Conservation (phyloP, 2,888 invertebrate genomes). For the Leptopilina myrica region DNA sequence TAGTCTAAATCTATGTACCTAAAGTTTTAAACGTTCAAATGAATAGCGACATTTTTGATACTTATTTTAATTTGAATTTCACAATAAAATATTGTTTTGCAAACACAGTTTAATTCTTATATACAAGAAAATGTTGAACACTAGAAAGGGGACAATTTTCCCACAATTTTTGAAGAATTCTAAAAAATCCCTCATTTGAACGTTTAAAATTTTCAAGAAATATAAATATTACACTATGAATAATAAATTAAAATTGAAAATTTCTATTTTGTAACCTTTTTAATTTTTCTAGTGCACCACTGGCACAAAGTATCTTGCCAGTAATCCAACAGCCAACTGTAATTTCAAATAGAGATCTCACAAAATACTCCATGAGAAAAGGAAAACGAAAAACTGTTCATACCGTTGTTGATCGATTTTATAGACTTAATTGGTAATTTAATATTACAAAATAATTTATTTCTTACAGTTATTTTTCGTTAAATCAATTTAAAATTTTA, state of each 20-base stretch:
- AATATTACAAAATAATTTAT: neutral
- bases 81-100: too few relatives aligned
- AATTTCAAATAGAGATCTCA: conserved; percentile 79
- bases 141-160: too few relatives aligned
- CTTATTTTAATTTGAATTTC: too few relatives aligned
- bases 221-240: neutral
- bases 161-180: too few relatives aligned
- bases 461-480: too few relatives aligned
- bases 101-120: too few relatives aligned
- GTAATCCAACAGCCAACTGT: conserved; percentile 17
- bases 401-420: conserved; percentile 85
- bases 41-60: too few relatives aligned
- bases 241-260: neutral
- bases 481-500: too few relatives aligned
- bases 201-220: neutral
- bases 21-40: too few relatives aligned
- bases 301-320: conserved; percentile 32
- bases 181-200: too few relatives aligned
- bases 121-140: too few relatives aligned
- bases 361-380: conserved; percentile 84
- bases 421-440: conserved; percentile 85
- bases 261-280: neutral
- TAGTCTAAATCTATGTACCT: too few relatives aligned
- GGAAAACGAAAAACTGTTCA: conserved; percentile 88
- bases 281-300: conserved; percentile 17